These are phyloP conservation scores for Macropis europaea DNA, from an alignment of 2,888 invertebrate species.

Conservation along the genomic window DNA sequence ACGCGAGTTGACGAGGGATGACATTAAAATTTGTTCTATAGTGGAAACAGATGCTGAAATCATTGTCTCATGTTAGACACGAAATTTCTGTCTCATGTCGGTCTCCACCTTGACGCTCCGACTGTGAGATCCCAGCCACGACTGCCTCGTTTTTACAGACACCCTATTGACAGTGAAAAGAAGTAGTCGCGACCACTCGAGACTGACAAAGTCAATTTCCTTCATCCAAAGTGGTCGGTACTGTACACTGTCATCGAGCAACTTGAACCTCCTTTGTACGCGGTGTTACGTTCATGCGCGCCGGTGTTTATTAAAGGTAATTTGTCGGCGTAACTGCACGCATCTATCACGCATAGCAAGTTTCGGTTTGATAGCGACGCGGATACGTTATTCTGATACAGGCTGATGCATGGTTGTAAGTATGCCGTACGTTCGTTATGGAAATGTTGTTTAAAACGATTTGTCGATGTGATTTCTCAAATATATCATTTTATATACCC, in stretches of 20 bases:
- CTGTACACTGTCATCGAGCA: constrained; percentile 49
- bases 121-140: constrained; percentile 16
- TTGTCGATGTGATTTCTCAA: no score
- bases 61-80: no score
- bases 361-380: constrained; percentile 2
- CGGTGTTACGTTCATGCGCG: constrained; percentile 23
- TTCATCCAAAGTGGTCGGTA: constrained; percentile 32
- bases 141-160: constrained; percentile 46
- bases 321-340: constrained; percentile 19
- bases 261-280: constrained; percentile 26
- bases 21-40: no score
- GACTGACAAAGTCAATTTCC: constrained; percentile 56
- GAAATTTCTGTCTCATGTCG: no score
- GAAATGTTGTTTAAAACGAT: background rate
- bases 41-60: no score
- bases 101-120: no score
- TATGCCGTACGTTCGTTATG: background rate
- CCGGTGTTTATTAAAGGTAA: constrained; percentile 39
- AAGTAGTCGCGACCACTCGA: constrained; percentile 44
- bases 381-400: background rate
- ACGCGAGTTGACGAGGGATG: no score
- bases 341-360: constrained; percentile 3
- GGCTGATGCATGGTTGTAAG: constrained; percentile 6
- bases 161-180: constrained; percentile 49
- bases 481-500: no score